Percentiles rank a stretch among this genome's conserved stretches.
Evolutionary conservation across 2,113 vertebrate genomes (phyloP).

Genomic region (Malurus alboscapulatus): DNA sequence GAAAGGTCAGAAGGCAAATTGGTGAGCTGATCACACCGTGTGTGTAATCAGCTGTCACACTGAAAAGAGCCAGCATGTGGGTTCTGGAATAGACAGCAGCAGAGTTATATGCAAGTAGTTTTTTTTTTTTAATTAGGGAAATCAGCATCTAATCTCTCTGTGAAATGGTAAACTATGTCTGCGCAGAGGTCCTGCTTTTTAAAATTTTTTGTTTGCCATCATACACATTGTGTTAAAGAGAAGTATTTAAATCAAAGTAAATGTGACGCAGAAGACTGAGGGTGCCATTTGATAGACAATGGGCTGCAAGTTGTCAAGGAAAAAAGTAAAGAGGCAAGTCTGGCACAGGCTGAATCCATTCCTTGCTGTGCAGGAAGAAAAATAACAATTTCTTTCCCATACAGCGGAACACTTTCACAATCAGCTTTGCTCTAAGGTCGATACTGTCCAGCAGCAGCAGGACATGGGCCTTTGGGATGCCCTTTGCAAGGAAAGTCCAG

Average conservation of each 20-base stretch:
- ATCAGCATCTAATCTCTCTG: background rate
- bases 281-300: constrained; percentile 34
- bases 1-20: background rate
- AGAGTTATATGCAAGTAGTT: background rate
- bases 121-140: constrained; percentile 9
- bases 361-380: constrained; percentile 47
- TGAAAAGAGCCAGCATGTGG: background rate
- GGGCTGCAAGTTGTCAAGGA: background rate
- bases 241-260: constrained; percentile 2
- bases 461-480: fast-evolving
- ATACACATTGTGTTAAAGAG: background rate
- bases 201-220: background rate
- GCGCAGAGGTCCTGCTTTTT: background rate
- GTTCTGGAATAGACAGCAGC: background rate
- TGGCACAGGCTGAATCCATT: constrained; percentile 23
- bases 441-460: background rate
- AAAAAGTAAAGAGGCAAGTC: background rate
- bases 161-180: background rate
- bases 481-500: background rate
- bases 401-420: background rate
- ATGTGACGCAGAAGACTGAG: background rate
- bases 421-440: background rate
- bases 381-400: background rate
- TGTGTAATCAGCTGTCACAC: background rate
- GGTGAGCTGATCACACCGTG: background rate